Base-by-base conservation (phyloP, 2,888 invertebrate genomes). In the Gortyna flavago region DNA sequence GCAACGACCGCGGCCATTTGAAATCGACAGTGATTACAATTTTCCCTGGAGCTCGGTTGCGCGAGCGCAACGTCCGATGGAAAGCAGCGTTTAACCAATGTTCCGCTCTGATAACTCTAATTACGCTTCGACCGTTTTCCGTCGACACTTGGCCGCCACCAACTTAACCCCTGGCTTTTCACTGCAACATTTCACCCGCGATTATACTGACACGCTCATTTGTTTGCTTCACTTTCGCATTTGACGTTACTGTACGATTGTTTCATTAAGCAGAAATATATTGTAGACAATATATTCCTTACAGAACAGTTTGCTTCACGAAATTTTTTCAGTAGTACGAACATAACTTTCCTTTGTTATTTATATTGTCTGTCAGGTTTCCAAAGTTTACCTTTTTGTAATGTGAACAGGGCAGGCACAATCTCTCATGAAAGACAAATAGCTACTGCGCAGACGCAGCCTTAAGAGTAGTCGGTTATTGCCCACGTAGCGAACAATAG, bases 21-120 rank as follows among this genome's bases (percentile, higher is more conserved):
- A 96, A 96, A 96, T 96, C 96, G 96, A 96, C 95, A 96, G 96
- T 96, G 96, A 95, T 96, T 96, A 95, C 95, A 94, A 96, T 95
- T 96, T 96, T 95, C 96, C 96, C 96, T 95, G 94, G 93, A 94
- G 94, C 93, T 92, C 92, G 92, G 92, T 94, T 94, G 95, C 95
- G 94, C 95, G 93, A 92, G 94, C 95, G 95, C 96, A 96, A 95
- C 93, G 96, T 95, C 95, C 96, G 96, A 96, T 96, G 96, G 96
- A 96, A 96, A 96, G 96, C 95, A 95, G 93, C 95, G 95, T 95
- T 96, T 96, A 95, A 95, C 96, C 96, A 96, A 96, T 96, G 96
- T 96, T 95, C 93, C 93, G 96, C 96, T 96, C 96, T 96, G 95
- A 96, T 96, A 96, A 96, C 95, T 95, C 94, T 96, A 96, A 96